Evolutionary conservation across 2,797 vertebrate genomes (phyloP).

Genomic region (Harpagifer antarcticus): DNA sequence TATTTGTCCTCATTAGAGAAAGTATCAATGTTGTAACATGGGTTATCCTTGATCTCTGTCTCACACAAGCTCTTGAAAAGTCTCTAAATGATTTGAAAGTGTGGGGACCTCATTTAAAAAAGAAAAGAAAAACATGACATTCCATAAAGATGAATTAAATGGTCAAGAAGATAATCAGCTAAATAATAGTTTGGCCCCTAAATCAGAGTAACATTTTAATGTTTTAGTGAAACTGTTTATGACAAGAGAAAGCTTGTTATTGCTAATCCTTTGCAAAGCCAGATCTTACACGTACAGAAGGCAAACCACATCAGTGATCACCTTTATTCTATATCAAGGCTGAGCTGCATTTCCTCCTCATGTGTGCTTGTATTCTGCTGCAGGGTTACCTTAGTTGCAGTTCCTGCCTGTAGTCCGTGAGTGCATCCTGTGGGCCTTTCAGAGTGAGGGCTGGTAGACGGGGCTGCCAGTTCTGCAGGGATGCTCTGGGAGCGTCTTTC

Average conservation of each 20-base stretch:
- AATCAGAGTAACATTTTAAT: neutral
- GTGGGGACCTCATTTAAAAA: too few species aligned
- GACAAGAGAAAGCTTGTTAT: neutral
- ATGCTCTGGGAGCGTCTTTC: constrained; percentile 77
- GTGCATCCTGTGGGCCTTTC: constrained; percentile 71
- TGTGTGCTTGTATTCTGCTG: constrained; percentile 54
- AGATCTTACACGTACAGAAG: constrained; percentile 11
- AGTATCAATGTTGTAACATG: too few species aligned
- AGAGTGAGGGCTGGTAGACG: constrained; percentile 68
- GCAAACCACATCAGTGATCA: constrained; percentile 15
- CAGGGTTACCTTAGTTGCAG: constrained; percentile 80
- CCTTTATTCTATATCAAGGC: constrained; percentile 22
- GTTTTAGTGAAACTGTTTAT: neutral
- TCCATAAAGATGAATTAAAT: neutral
- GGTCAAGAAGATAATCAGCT: neutral
- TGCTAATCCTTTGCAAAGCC: constrained; percentile 8
- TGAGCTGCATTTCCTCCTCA: neutral
- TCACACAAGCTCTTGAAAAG: too few species aligned
- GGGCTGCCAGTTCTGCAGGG: constrained; percentile 76
- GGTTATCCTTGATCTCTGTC: too few species aligned
- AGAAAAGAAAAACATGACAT: too few species aligned
- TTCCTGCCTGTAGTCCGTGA: constrained; percentile 64
- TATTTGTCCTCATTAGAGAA: too few species aligned
- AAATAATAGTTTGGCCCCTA: neutral
- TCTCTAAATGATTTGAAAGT: too few species aligned